phyloP scores from a whole-genome alignment of 2,888 invertebrate genomes.

The Protonemura montana region DNA sequence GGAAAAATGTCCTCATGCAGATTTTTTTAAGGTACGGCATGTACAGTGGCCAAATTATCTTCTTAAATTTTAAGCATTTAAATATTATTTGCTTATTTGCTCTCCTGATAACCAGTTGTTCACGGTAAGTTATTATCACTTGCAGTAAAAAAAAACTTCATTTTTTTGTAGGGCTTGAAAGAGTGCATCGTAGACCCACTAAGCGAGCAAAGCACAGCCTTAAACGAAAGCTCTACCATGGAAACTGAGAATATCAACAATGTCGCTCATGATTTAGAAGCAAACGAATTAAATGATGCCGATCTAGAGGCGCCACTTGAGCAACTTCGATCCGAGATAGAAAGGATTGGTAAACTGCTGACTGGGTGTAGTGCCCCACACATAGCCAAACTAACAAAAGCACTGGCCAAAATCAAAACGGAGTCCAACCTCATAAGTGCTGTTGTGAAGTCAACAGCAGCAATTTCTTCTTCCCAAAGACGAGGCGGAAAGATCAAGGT shows the following conservation, averaged over 20 bases:
- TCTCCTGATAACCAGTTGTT: no score
- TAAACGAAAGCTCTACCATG: no score
- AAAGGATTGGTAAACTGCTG: no score
- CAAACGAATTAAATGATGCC: no score
- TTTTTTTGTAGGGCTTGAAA: not conserved
- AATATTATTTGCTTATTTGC: no score
- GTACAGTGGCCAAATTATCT: no score
- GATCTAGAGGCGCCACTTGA: no score
- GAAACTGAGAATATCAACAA: not conserved
- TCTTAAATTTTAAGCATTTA: no score
- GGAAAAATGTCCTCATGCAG: not conserved
- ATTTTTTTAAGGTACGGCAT: slow-evolving; percentile 1
- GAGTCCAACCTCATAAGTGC: not conserved
- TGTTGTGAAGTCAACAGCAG: not conserved
- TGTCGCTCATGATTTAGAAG: no score
- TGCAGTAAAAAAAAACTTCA: not conserved
- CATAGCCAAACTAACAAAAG: not conserved
- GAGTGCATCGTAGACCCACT: not conserved
- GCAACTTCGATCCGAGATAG: no score
- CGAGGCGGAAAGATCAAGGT: not conserved
- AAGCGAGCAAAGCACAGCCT: not conserved
- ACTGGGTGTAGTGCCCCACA: no score
- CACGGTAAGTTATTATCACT: no score
- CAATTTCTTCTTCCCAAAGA: not conserved
- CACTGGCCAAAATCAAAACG: not conserved